Evolutionary conservation across 1,140 invertebrate species (phyloP), one percentile per base, ranked within the genome.

Genomic region (Brachionus paranguensis): DNA sequence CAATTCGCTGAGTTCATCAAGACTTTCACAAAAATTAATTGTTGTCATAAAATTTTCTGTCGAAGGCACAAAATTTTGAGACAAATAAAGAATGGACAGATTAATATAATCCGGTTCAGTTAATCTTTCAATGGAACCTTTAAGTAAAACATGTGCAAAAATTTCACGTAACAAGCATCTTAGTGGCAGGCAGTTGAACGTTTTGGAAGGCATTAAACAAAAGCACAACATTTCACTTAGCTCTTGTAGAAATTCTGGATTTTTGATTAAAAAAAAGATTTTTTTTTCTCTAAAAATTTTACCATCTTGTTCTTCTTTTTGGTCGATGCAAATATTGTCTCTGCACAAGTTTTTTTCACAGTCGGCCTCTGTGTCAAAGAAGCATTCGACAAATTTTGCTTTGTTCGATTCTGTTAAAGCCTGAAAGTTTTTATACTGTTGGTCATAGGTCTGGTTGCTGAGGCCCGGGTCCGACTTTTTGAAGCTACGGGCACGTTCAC

Each of bases 81-180:
- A 68, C 91, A 95, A 92, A 93, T 94, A 95, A 87, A 96, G 93
- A 87, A 96, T 93, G 78, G 93, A 92, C 90, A 95, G 94, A 91
- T 97, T 97, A 85, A 98, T 93, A 88, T 95, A 96, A 91, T 97
- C 95, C 83, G 96, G 95, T 90, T 97, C 95, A 37, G 94, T 94
- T 70, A 97, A 89, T 86, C 95, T 90, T 87, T 93, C 91, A 53
- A 97, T 91, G 4, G 95, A 89, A 5, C 95, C 94, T 85, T 92
- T 90, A 84, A 97, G 92, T 60, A 97, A 92, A 85, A 92, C 91
- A 86, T 94, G 93, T 24, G 94, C 92, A 86, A 96, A 91, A 60
- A 97, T 91, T 88, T 96, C 95, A 43, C 55, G 14, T 20, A 70
- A n/a, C 14, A 85, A 53, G 20, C 50, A 85, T 10, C 84, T 17